These are phyloP conservation scores for Sarotherodon lohbergeri DNA, from an alignment of 2,113 vertebrate species.

Conservation along the genomic window DNA sequence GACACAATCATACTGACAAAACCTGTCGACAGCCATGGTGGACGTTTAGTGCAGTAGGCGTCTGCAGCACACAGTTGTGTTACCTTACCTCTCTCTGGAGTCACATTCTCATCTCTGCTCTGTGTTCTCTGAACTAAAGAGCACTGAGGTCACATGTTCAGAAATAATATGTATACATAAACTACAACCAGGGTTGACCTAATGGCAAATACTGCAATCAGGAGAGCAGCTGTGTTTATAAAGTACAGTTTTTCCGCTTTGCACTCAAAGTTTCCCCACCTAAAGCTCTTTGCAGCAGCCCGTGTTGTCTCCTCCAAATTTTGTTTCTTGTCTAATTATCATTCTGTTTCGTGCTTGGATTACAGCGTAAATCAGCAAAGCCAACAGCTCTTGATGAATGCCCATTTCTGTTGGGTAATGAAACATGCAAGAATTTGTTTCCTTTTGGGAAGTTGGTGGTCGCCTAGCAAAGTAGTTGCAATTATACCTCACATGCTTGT, in stretches of 20 bases:
- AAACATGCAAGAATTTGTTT: neutral
- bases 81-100: neutral
- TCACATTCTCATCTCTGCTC: neutral
- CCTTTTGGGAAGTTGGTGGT: neutral
- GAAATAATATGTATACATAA: neutral
- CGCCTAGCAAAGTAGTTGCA: neutral
- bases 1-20: neutral
- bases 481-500: neutral
- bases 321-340: neutral
- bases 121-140: neutral
- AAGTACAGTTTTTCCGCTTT: neutral
- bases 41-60: neutral
- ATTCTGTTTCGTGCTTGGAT: neutral
- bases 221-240: neutral
- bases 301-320: neutral
- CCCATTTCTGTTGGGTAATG: neutral
- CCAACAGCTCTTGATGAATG: neutral
- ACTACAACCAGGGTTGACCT: neutral
- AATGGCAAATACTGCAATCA: neutral
- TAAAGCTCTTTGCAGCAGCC: neutral
- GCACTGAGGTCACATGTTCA: neutral
- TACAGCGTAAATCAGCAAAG: neutral
- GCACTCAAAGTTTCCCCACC: neutral
- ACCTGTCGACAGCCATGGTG: neutral
- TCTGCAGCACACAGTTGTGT: neutral